These are phyloP conservation scores for Rhopalosiphum nymphaeae DNA, from an alignment of 2,888 invertebrate genomes.

Conservation along the genomic window DNA sequence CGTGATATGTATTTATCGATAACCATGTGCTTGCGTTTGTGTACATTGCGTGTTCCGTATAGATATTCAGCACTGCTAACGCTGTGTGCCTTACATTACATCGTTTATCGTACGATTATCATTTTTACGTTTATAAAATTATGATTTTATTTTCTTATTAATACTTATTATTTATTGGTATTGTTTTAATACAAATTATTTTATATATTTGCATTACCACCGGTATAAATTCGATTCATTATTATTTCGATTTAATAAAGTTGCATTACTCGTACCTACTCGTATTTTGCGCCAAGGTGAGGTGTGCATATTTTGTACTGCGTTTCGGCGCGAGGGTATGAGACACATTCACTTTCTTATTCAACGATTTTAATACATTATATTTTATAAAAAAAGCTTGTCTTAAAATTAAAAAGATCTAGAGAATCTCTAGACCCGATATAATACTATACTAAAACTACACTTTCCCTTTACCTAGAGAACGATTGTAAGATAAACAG, in stretches of 20 bases:
- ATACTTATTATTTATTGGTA: neutral
- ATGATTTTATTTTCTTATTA: neutral
- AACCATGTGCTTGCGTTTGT: neutral
- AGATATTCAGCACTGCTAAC: too few relatives aligned
- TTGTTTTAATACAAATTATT: neutral
- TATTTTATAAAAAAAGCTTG: neutral
- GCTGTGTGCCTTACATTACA: too few relatives aligned
- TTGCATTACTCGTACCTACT: neutral
- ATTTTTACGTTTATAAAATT: neutral
- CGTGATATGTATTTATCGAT: neutral
- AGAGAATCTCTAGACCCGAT: neutral
- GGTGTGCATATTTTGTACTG: neutral
- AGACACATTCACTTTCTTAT: neutral
- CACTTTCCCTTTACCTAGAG: neutral
- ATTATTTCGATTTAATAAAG: neutral
- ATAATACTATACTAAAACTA: neutral
- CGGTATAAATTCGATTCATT: neutral
- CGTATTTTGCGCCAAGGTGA: neutral
- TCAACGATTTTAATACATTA: neutral
- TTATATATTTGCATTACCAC: neutral
- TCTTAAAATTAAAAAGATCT: neutral
- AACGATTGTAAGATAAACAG: neutral
- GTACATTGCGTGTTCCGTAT: too few relatives aligned
- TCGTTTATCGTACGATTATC: too few relatives aligned
- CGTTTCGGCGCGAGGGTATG: neutral